phyloP scores from a whole-genome alignment of 2,797 vertebrate genomes.

The Capromys pilorides region DNA sequence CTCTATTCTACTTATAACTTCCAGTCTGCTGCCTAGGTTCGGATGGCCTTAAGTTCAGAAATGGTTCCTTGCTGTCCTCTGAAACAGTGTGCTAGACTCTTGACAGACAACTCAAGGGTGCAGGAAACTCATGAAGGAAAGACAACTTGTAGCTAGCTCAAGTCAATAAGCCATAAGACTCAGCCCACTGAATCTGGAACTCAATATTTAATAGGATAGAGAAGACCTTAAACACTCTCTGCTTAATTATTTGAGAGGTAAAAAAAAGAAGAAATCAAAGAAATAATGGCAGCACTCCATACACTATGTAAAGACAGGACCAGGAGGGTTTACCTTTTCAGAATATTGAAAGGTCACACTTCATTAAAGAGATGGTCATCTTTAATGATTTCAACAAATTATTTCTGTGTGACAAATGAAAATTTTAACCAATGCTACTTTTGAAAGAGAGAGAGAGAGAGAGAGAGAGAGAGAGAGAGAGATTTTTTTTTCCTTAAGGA shows the following conservation, averaged over 20 bases:
- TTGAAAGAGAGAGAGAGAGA: background rate
- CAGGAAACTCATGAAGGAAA: background rate
- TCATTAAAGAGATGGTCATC: background rate
- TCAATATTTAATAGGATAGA: background rate
- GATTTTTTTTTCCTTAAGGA: background rate
- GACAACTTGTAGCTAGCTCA: background rate
- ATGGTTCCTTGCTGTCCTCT: background rate
- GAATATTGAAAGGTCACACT: constrained; percentile 6
- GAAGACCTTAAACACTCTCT: background rate
- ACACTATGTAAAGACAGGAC: background rate
- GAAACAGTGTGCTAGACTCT: background rate
- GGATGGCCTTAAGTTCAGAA: background rate
- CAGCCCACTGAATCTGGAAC: constrained; percentile 28
- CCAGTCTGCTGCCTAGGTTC: background rate
- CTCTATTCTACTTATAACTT: background rate
- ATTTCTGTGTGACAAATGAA: background rate
- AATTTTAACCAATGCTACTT: background rate
- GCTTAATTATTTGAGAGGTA: background rate
- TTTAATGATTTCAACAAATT: background rate
- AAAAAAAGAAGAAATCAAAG: background rate
- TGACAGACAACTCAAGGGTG: background rate
- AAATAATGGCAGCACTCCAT: background rate
- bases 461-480: too few species aligned
- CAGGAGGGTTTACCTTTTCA: background rate
- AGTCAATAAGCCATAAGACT: background rate